phyloP scores from a whole-genome alignment of 1,140 invertebrate species.

The Caenorhabditis latens region DNA sequence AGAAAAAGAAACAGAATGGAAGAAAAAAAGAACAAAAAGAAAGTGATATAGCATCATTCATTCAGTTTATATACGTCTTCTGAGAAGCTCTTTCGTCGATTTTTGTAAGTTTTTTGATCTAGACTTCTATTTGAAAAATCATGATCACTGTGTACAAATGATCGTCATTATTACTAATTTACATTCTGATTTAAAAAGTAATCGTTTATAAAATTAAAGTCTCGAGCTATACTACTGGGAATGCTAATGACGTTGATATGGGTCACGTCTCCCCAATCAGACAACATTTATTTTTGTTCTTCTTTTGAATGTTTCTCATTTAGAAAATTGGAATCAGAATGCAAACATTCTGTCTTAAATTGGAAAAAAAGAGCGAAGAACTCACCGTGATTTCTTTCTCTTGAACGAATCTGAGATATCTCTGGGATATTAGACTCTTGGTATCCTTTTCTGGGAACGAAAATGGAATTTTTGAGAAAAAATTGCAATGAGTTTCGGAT shows the following conservation, averaged over 20 bases:
- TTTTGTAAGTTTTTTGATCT: conserved; percentile 4
- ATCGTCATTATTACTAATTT: too few species aligned
- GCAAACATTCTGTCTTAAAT: conserved; percentile 1
- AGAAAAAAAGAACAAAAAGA: neutral
- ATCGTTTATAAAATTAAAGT: too few species aligned
- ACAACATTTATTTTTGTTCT: too few species aligned
- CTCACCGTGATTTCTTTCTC: too few species aligned
- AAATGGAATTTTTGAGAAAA: neutral
- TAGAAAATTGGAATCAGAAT: neutral
- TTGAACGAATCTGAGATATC: neutral
- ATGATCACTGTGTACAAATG: too few species aligned
- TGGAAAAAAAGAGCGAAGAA: too few species aligned
- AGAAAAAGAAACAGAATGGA: conserved; percentile 3
- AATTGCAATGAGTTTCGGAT: neutral
- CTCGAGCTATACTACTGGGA: too few species aligned
- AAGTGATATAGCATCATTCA: conserved; percentile 5
- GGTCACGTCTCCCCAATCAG: too few species aligned
- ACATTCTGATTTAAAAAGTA: too few species aligned
- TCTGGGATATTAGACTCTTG: neutral
- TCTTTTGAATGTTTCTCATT: neutral
- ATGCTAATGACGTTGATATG: too few species aligned
- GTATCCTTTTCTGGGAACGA: neutral
- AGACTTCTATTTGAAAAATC: neutral
- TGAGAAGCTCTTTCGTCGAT: neutral
- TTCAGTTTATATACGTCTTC: neutral